Evolutionary conservation across 2,797 vertebrate species (phyloP).

Genomic region (Pogonophryne albipinna): DNA sequence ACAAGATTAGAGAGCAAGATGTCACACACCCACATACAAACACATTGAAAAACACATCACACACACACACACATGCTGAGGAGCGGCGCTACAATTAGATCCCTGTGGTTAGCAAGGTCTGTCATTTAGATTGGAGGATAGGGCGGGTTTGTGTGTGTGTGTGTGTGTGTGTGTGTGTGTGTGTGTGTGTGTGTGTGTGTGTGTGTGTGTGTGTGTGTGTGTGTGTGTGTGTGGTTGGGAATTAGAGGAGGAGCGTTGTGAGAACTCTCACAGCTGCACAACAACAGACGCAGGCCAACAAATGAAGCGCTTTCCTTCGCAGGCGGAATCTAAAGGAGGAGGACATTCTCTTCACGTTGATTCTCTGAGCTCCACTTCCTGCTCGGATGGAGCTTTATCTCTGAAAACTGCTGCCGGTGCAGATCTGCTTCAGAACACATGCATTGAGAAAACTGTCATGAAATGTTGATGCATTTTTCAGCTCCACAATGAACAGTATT

Average conservation of each 20-base stretch:
- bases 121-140: conserved; percentile 78
- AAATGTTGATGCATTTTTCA: neutral
- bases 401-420: neutral
- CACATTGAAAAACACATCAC: no score
- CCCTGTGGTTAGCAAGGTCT: conserved; percentile 80
- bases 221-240: conserved; percentile 40
- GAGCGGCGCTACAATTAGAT: conserved; percentile 84
- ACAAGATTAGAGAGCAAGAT: conserved; percentile 51
- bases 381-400: neutral
- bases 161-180: conserved; percentile 28
- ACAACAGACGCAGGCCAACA: conserved; percentile 28
- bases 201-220: conserved; percentile 28
- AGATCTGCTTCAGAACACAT: conserved; percentile 8
- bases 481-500: neutral
- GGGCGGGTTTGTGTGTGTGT: conserved; percentile 29
- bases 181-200: conserved; percentile 38
- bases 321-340: neutral
- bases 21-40: conserved; percentile 32
- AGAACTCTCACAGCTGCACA: conserved; percentile 68
- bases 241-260: conserved; percentile 54
- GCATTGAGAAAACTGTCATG: neutral
- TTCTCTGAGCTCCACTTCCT: neutral
- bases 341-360: conserved; percentile 20
- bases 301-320: conserved; percentile 17
- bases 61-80: conserved; percentile 37